Conservation (phyloP, 1,140 invertebrate genomes). For the Neodiprion fabricii region DNA sequence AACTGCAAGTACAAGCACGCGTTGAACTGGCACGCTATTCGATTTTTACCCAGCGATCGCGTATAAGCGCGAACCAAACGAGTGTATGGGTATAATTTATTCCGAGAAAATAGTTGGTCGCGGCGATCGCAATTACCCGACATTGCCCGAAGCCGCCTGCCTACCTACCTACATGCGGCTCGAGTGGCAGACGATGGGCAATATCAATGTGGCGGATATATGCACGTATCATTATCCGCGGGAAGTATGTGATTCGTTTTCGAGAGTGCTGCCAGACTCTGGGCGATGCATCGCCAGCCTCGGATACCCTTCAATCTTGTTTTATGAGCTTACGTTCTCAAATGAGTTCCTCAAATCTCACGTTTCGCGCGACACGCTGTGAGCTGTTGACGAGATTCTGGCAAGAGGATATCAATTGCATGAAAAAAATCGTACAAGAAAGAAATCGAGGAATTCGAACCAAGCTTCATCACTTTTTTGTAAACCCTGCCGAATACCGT, state of each 20-base stretch:
- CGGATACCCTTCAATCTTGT: background rate
- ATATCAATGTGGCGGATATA: conserved; percentile 7
- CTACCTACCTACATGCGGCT: background rate
- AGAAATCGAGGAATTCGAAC: background rate
- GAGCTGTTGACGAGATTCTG: background rate
- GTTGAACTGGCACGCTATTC: background rate
- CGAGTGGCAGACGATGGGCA: background rate
- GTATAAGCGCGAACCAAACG: background rate
- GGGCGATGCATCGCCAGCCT: background rate
- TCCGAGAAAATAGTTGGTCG: conserved; percentile 4
- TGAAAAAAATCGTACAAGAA: background rate
- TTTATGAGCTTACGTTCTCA: background rate
- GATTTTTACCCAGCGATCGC: background rate
- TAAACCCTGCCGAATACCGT: background rate
- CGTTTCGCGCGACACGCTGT: background rate
- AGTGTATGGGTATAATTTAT: background rate
- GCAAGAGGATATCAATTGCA: background rate
- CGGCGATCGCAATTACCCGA: background rate
- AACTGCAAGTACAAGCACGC: background rate
- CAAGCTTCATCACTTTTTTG: background rate
- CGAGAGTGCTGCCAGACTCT: background rate
- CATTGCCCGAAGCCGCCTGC: background rate
- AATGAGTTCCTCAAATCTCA: background rate
- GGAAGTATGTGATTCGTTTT: background rate
- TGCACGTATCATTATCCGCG: conserved; percentile 3